Conservation (phyloP, 2,113 vertebrate genomes). For the Menidia beryllina region DNA sequence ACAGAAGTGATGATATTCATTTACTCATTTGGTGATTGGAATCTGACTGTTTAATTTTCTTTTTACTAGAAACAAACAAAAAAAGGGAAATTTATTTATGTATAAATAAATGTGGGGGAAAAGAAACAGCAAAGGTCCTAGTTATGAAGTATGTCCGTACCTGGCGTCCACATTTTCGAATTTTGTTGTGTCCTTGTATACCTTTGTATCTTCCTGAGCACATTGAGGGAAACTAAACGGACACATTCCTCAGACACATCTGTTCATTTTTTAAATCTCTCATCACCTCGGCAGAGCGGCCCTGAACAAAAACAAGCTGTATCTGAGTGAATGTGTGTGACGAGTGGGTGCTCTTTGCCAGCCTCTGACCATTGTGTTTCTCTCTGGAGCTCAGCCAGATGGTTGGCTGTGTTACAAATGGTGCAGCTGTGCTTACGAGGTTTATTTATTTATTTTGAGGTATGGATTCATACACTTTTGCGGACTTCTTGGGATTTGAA, state of each 20-base stretch:
- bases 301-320: background rate
- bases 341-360: background rate
- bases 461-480: background rate
- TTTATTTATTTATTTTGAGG: background rate
- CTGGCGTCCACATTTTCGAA: constrained; percentile 3
- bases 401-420: background rate
- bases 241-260: too few species aligned
- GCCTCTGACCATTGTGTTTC: background rate
- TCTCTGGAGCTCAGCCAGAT: constrained; percentile 2
- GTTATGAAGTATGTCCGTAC: too few species aligned
- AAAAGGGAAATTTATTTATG: too few species aligned
- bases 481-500: constrained; percentile 2
- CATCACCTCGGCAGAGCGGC: background rate
- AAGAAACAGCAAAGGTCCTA: background rate
- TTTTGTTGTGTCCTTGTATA: constrained; percentile 5
- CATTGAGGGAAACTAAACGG: constrained; percentile 14
- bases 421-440: background rate
- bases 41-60: background rate
- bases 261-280: background rate
- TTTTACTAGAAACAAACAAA: background rate
- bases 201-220: background rate
- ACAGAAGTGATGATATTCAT: background rate
- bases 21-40: background rate
- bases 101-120: background rate
- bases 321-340: background rate